Conservation (phyloP, 2,888 invertebrate species). For the Amphipoea lucens region DNA sequence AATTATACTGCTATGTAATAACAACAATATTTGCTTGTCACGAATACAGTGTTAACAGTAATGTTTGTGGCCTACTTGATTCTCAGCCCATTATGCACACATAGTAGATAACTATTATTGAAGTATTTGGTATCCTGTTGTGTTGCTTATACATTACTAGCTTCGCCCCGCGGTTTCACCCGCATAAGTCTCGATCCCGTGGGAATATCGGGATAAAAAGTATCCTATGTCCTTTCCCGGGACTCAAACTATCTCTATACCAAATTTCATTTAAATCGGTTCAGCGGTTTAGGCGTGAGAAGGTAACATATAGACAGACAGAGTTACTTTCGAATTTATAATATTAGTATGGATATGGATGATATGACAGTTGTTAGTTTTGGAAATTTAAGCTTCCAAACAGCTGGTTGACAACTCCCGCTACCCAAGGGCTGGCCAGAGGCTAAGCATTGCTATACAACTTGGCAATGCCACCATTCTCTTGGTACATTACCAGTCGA, state of each 20-base stretch:
- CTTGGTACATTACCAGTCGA: not conserved
- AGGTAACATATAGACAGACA: no score
- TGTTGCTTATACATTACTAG: not conserved
- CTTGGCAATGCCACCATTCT: not conserved
- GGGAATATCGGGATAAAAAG: no score
- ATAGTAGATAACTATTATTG: conserved; percentile 29
- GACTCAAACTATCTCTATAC: no score
- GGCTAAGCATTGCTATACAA: not conserved
- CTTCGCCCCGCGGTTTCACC: no score
- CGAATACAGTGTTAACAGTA: not conserved
- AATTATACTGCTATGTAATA: not conserved
- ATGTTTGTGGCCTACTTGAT: conserved; percentile 43
- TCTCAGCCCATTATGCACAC: conserved; percentile 14
- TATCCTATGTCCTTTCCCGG: no score
- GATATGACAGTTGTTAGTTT: not conserved
- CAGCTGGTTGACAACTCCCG: not conserved
- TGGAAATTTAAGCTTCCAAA: not conserved
- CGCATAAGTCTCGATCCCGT: no score
- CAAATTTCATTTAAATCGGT: no score
- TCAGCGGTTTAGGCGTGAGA: no score
- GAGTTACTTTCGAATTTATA: no score
- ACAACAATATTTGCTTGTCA: conserved; percentile 15
- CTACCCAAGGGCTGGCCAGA: not conserved
- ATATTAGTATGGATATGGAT: no score
- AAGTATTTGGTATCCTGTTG: conserved; percentile 18